Evolutionary conservation across 2,113 vertebrate genomes (phyloP), one percentile per base, ranked within the genome.

Genomic region (Antechinus flavipes): DNA sequence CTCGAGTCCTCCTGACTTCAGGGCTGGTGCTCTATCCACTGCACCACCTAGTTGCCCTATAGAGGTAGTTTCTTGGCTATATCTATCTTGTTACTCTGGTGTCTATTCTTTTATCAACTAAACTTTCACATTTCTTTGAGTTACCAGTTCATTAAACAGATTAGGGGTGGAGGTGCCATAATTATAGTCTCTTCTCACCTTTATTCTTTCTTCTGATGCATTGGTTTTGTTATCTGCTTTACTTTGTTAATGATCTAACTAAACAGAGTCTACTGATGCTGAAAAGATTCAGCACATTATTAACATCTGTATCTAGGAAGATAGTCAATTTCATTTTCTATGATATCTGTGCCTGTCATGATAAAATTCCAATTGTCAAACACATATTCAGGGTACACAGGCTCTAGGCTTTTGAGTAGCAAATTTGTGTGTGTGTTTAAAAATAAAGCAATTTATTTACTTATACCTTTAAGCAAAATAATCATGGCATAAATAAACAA

Each of bases 381-480:
- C 19, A n/a, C 30, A n/a, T 76, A 76, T 8, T 22, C 16, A 8
- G 8, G 19, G 35, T 42, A 84, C 16, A 23, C 5, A n/a, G 30
- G 68, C 19, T 84, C n/a, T 84, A 42, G 68, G 68, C 19, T 84
- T 84, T 76, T 35, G 61, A 6, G 35, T 19, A n/a, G 61, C 30
- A 11, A 10, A 11, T 52, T 52, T 50, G 50, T 50, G 50, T 52
- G 50, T 52, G 50, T 52, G 50, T 22, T 91, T 97, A 96, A 97
- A 97, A 98, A 97, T 94, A 97, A 91, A 98, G 91, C 46, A 76
- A 22, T 76, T 30, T 97, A 96, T 98, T 97, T 98, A 98, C 96
- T 97, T 95, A 94, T 93, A 97, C 97, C 98, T 97, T 95, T 92
- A 90, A 92, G 94, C 35, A 76, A 76, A 76, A 76, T 76, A 76